Conservation (phyloP, 2,888 invertebrate species). For the Diachrysia chrysitis region DNA sequence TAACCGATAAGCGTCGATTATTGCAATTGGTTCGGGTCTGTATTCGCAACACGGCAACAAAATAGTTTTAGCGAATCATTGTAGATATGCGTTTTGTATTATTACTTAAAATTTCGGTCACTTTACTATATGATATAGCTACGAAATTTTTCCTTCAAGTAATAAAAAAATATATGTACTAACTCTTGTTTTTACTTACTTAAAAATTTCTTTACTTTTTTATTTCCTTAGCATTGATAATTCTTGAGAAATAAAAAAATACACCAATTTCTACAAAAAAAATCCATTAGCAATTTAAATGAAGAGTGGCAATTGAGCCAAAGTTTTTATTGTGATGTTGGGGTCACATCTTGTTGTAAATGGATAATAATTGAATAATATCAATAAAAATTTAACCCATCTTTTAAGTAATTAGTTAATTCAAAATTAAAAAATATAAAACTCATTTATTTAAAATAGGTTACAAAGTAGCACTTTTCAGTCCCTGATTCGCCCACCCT, state of each 20-base stretch:
- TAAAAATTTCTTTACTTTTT: no score
- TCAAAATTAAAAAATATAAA: no score
- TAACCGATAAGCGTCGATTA: slow-evolving; percentile 67
- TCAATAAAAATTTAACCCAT: slow-evolving; percentile 24
- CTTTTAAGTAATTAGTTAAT: slow-evolving; percentile 41
- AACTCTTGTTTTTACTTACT: not conserved
- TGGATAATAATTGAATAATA: slow-evolving; percentile 1
- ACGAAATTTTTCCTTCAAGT: not conserved
- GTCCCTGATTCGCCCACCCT: no score
- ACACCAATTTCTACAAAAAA: no score
- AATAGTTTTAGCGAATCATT: slow-evolving; percentile 47
- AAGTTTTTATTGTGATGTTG: slow-evolving; percentile 16
- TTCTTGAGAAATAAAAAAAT: no score
- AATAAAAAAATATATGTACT: not conserved
- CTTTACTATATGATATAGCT: not conserved
- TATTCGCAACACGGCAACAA: slow-evolving; percentile 49
- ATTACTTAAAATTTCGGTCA: not conserved
- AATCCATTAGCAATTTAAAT: not conserved
- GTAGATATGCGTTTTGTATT: slow-evolving; percentile 13
- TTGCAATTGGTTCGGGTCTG: slow-evolving; percentile 62
- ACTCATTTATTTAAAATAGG: no score
- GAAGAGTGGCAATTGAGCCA: not conserved
- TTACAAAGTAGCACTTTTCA: no score
- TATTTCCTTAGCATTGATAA: no score
- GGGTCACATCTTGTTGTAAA: slow-evolving; percentile 9